Evolutionary conservation across 2,797 vertebrate species (phyloP), one percentile per base, ranked within the genome.

Genomic region (Leptodactylus fallax): DNA sequence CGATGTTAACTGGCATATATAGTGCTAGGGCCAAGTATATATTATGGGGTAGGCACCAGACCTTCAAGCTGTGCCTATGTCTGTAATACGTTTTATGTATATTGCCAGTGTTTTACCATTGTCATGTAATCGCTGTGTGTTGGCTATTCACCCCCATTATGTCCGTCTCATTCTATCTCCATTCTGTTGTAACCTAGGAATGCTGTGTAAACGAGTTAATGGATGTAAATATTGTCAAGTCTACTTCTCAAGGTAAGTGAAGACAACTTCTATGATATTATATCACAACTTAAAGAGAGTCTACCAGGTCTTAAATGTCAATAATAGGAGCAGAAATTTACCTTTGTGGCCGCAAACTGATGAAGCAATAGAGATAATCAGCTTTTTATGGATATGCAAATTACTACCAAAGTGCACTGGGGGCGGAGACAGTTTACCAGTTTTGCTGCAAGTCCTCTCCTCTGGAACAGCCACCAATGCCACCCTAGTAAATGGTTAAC

Each of bases 141-240:
- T 11, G 23, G 14, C 10, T 36, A 47, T 21, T 12, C 2, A 12
- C 71, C 45, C 19, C 8, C 12, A 49, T 53, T 53, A 51, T 51
- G 13, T 74, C 47, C 25, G 21, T 21, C 58, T 72, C 7, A 55
- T 19, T 47, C 0, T 55, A 7, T 69, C 10, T 17, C 19, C 36
- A 36, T 36, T 36, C 36, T 36, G 36, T 36, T 36, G 21, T 27
- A 47, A 71, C 13, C 21, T 60, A 89, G 87, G n/a, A 27, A 8
- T 89, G 83, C 13, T 49, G 77, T 9, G n/a, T 89, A 71, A 53
- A 82, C 60, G 63, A 74, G 67, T 86, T 79, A 12, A 0, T 86
- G 84, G 51, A 77, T 12, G n/a, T 89, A n/a, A 78, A 49, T 12
- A 58, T 88, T n/a, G 27, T 56, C 25, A 53, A 6, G 21, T 77